Base-by-base conservation (phyloP, 2,113 vertebrate species). In the Pterophyllum scalare region DNA sequence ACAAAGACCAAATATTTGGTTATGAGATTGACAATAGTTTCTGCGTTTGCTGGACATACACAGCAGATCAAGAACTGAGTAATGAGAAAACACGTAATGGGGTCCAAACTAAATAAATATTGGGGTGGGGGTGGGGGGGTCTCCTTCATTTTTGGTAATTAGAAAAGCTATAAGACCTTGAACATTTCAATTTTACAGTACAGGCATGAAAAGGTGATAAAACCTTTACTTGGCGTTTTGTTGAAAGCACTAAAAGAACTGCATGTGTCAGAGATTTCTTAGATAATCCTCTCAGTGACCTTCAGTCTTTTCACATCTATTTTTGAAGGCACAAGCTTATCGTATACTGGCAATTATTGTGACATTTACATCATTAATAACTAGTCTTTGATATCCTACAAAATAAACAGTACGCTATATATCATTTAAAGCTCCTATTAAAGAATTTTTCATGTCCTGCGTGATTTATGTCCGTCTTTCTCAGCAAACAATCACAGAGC, bases 401-500 rank as follows among this genome's bases (percentile, higher is more conserved):
- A 77, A 84, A 79, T 80, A 75, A 79, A 77, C 22, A 57, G 79
- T 59, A n/a, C n/a, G 52, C 49, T 43, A 65, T 82, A 54, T 52
- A 81, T 60, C 76, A 60, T 79, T 43, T 43, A 46, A 2, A 43
- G 20, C 62, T 65, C 31, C 59, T 28, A 72, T 70, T 58, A 61
- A 75, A 79, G 12, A 43, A 1, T 4, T 35, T 78, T 67, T 84
- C n/a, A 70, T 38, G 24, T 9, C 15, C 49, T 0, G 5, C 1
- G 4, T 79, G 76, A 93, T 90, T 89, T 58, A 88, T 79, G 38
- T 77, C 57, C 22, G 3, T 17, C 62, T 79, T 64, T 82, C 80
- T 60, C 15, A 22, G 38, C 64, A 75, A 84, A 86, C 78, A 77
- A 78, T 79, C 79, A 57, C 77, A 88, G 72, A 49, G 82, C 77